Evolutionary conservation across 2,888 invertebrate genomes (phyloP).

Genomic region (Lysandra coridon): DNA sequence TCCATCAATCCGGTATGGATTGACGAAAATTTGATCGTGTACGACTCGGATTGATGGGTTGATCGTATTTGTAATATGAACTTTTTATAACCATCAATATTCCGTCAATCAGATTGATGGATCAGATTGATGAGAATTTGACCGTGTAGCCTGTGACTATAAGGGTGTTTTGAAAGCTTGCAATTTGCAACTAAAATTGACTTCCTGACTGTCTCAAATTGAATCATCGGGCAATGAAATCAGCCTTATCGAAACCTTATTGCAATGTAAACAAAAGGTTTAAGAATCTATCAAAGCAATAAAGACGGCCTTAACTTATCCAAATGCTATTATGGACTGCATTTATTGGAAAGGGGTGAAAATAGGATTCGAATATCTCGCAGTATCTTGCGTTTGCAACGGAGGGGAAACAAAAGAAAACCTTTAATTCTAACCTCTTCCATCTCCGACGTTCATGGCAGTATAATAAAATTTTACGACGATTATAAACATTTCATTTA

Average conservation of each 20-base stretch:
- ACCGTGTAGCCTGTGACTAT: no score
- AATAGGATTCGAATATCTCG: constrained; percentile 18
- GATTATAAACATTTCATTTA: constrained; percentile 25
- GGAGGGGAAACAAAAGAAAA: constrained; percentile 25
- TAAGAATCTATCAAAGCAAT: constrained; percentile 13
- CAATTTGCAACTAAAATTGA: neutral
- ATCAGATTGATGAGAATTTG: no score
- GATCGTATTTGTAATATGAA: no score
- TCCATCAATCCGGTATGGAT: no score
- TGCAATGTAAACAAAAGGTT: constrained; percentile 17
- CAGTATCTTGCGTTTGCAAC: constrained; percentile 16
- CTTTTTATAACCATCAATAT: no score
- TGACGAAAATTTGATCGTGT: no score
- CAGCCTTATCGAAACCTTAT: neutral
- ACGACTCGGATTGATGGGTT: no score
- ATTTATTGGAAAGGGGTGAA: constrained; percentile 30
- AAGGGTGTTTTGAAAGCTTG: no score
- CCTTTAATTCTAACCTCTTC: constrained; percentile 23
- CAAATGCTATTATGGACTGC: constrained; percentile 20
- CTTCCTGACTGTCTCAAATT: neutral
- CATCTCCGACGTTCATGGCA: constrained; percentile 7
- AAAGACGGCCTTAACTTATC: constrained; percentile 24
- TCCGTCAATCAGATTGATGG: no score
- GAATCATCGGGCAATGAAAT: neutral
- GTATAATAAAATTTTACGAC: constrained; percentile 26